Evolutionary conservation across 2,888 invertebrate genomes (phyloP).

Genomic region (Stenodera caucasica): DNA sequence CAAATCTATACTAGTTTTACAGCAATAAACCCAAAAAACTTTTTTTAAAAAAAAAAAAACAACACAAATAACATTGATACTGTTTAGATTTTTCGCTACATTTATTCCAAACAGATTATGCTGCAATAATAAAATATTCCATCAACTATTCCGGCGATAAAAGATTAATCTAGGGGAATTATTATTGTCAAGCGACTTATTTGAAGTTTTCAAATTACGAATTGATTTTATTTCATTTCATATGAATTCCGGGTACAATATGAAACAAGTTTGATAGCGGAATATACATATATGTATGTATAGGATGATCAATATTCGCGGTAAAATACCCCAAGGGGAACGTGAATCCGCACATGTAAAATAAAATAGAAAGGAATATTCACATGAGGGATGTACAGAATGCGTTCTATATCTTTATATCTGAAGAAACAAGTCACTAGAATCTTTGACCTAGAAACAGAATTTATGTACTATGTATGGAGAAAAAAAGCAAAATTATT

Average conservation of each 20-base stretch:
- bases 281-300: not conserved
- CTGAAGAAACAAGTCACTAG: conserved; percentile 37
- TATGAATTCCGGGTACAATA: not conserved
- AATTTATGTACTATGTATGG: too few species aligned
- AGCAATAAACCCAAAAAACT: not conserved
- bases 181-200: not conserved
- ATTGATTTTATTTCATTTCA: not conserved
- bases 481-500: too few species aligned
- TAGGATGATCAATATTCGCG: conserved; percentile 20
- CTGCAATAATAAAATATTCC: not conserved
- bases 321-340: conserved; percentile 25
- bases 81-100: not conserved
- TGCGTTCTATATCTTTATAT: conserved; percentile 36
- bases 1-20: not conserved
- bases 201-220: not conserved
- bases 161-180: not conserved
- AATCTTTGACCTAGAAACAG: conserved; percentile 43
- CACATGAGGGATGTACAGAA: conserved; percentile 38
- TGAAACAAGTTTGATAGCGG: not conserved
- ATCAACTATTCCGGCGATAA: not conserved
- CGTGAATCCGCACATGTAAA: conserved; percentile 30
- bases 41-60: too few species aligned
- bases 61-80: not conserved
- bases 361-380: conserved; percentile 40
- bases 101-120: not conserved